Base-by-base conservation (phyloP, 2,797 vertebrate species). In the Poliocrania exsul region DNA sequence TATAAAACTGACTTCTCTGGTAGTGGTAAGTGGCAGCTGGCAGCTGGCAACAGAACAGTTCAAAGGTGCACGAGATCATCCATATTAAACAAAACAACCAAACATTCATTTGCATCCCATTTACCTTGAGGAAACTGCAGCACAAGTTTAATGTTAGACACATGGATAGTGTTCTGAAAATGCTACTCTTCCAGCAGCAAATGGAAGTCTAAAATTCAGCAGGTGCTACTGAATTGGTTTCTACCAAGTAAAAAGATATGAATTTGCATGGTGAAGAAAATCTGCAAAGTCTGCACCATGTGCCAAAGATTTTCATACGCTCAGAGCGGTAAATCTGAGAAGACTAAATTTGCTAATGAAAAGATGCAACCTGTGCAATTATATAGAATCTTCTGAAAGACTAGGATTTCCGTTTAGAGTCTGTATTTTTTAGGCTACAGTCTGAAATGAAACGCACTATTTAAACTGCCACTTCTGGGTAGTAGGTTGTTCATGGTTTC, bases 81-180 rank as follows among this genome's bases (percentile, higher is more conserved):
- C 3, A 2, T 91, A 65, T 95, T 92, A 90, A 96, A 80, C 51
- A 88, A 96, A 96, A 53, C 62, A 88, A 54, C 26, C 40, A 65
- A 89, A 60, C 26, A 49, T 85, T 81, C 33, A 79, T 94, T 88
- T 95, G 64, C 80, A 92, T 86, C 31, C 62, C 51, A 47, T 79
- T 95, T 94, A 90, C 54, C 51, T 85, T 82, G 65, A 71, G 31
- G 35, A 85, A 90, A 25, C 38, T 86, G 82, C 64, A 86, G 53
- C 20, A 12, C 25, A 65, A 44, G 38, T 90, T 77, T 82, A 73
- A 38, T 17, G 7, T 61, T 83, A 93, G 83, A 37, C 50, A 26
- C 1, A 0, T 40, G 33, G 44, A 77, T 85, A 74, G 51, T 37
- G 35, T 75, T 92, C 25, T 35, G 49, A 53, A 84, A 90, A 73